Base-by-base conservation (phyloP, 92 coral and sea anemone species). In the Umimayanthus chanpuru region DNA sequence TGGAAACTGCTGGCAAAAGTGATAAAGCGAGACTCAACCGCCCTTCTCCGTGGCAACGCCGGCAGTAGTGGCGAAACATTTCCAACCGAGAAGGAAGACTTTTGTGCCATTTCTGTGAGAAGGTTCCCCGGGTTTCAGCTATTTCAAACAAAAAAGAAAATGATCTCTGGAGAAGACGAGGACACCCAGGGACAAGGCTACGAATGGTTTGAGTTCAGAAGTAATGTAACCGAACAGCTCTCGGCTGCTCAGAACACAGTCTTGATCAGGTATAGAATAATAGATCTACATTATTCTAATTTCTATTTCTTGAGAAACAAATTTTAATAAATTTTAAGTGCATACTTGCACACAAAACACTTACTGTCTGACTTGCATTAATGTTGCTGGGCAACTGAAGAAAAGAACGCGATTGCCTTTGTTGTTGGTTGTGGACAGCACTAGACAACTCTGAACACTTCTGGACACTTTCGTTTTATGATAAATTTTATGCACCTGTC, bases 1-100 rank as follows among this genome's bases (percentile, higher is more conserved):
- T 94, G 98, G 98, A 93, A 90, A 76, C 75, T 94, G 56, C 93
- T 94, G 32, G 96, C 98, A 21, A 85, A 93, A 49, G 94, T 94
- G 20, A 85, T 94, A 66, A 91, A 91, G 82, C 84, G 88, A 15
- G 74, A 90, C 21, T 50, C 77, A 1, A n/a, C 58, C 26, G 44
- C 5, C 1, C 49, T 12, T 18, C 47, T 5, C 64, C 76, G 12
- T 47, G 87, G 21, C 38, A 55, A 47, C 50, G 74, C 70, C 36
- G 36, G 23, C n/a, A 40, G 2, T 39, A 6, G 55, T 38, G 75
- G 18, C 4, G 89, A 81, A 49, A 78, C 49, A 61, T 86, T 64
- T 18, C 39, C 81, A 72, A 55, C 23, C 12, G 76, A 73, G 50
- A 78, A 80, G 21, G 77, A 82, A 43, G 43, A 70, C 23, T n/a